These are phyloP conservation scores for Pegea sp. DNA, from an alignment of 23 tunicate species.

Conservation along the genomic window DNA sequence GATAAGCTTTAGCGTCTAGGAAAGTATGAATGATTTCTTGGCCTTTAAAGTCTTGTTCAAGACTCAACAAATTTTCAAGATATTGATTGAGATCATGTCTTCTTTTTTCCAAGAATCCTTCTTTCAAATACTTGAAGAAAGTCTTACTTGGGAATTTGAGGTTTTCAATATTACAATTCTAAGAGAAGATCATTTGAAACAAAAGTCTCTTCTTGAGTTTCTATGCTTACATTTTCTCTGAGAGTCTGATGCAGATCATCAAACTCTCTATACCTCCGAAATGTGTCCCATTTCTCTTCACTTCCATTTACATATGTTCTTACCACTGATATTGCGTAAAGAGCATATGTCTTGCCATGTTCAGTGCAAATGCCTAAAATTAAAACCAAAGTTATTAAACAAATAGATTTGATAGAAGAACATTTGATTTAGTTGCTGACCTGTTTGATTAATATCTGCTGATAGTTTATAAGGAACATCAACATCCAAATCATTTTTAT, in stretches of 20 bases:
- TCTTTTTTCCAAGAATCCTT: conserved; percentile 62
- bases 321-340: conserved; percentile 59
- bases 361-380: conserved; percentile 56
- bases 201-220: no score
- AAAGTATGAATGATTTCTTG: conserved; percentile 69
- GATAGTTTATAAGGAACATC: conserved; percentile 19
- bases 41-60: conserved; percentile 33
- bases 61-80: background rate
- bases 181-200: no score
- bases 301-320: conserved; percentile 25
- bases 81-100: conserved; percentile 47
- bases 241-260: conserved; percentile 58
- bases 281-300: conserved; percentile 79
- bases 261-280: conserved; percentile 70
- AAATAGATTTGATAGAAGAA: background rate
- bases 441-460: conserved; percentile 76
- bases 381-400: background rate
- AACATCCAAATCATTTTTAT: background rate
- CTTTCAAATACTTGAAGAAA: conserved; percentile 72
- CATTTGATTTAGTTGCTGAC: background rate
- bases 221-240: conserved; percentile 64
- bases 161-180: conserved; percentile 55
- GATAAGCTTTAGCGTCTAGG: conserved; percentile 80
- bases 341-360: conserved; percentile 87
- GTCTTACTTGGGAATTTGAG: conserved; percentile 55